Base-by-base conservation (phyloP, 2,113 vertebrate genomes). In the Grammomys dolichurus region DNA sequence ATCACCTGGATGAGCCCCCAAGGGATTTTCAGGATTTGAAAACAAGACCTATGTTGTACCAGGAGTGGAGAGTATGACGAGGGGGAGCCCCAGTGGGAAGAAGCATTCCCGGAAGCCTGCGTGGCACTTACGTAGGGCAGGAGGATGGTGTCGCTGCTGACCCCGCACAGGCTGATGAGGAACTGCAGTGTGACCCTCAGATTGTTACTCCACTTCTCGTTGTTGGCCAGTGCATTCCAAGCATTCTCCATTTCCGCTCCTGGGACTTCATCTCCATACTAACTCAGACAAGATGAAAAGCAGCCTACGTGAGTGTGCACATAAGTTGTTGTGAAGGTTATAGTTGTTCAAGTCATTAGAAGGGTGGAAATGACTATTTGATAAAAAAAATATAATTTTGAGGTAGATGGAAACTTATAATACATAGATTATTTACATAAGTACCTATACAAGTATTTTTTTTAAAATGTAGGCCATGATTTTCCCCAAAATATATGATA, bases 131-230 rank as follows among this genome's bases (percentile, higher is more conserved):
- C 99, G 3, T 99, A 99, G 95, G 99, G 99, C 96, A 99, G 95
- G 93, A 99, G 99, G 13, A 99, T 98, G 7, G 99, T 99, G 97
- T 99, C 99, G 3, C 99, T 99, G 99, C 99, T 99, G 96, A 99
- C 99, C 17, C 99, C 99, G 85, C 99, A 99, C 94, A 99, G 98
- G 90, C 99, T 99, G 97, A 99, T 99, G 36, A 99, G 99, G 97
- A 99, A 99, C 98, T 99, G 99, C 97, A 99, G 97, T 16, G 99
- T 99, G 98, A 99, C 99, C 80, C 99, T 97, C 90, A 99, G 98
- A 98, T 99, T 99, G 98, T 99, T 99, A 98, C 99, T 99, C 99
- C 99, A 99, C 88, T 99, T 99, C 97, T 99, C 99, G 7, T 99
- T 99, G 98, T 99, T 99, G 96, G 99, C 99, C 93, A 99, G 97